Conservation (phyloP, 2,113 vertebrate species). For the Prolemur simus region DNA sequence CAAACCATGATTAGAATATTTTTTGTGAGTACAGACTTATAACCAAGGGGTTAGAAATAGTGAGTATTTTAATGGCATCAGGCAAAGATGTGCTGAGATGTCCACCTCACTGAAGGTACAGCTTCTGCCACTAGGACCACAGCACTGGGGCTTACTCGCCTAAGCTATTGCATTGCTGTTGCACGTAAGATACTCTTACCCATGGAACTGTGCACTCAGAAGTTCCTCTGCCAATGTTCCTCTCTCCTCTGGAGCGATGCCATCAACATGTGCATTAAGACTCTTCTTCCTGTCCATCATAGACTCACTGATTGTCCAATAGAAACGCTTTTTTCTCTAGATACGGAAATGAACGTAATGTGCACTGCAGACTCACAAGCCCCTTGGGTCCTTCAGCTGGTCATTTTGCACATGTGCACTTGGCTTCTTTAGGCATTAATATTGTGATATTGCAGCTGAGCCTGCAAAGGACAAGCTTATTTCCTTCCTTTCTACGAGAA, state of each 20-base stretch:
- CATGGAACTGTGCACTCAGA: rapidly evolving
- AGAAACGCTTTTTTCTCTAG: background rate
- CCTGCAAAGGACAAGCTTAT: too few species aligned
- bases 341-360: too few species aligned
- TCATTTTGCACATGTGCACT: background rate
- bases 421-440: background rate
- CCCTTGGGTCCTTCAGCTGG: too few species aligned
- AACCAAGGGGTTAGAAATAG: background rate
- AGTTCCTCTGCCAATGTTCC: rapidly evolving
- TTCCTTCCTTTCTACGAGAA: background rate
- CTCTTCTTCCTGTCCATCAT: background rate
- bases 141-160: background rate
- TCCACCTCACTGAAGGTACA: rapidly evolving
- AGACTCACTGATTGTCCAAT: background rate
- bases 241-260: background rate
- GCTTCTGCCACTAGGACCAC: background rate
- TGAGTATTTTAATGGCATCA: background rate
- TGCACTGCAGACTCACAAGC: background rate
- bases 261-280: background rate
- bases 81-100: background rate
- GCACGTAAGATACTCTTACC: background rate
- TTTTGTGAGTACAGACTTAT: background rate
- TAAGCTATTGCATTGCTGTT: background rate
- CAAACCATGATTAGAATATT: background rate
- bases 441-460: background rate